These are phyloP conservation scores for Akabosia matsudoensis DNA, from an alignment of 1,140 invertebrate genomes.

Conservation along the genomic window DNA sequence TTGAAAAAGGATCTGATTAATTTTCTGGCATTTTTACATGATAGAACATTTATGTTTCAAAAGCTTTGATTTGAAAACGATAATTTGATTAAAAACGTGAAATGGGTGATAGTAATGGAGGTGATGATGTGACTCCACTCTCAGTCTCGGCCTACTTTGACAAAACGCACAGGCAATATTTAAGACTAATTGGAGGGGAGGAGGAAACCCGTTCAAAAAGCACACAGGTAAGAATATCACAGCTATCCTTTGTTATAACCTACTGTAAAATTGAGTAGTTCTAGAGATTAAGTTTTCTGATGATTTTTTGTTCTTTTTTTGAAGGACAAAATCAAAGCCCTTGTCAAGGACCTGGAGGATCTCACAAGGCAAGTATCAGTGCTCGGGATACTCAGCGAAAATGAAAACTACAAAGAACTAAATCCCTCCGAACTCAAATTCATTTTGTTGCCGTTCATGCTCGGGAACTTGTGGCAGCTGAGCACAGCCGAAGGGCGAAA, in stretches of 20 bases:
- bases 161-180: background rate
- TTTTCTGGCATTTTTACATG: too few species aligned
- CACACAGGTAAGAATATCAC: background rate
- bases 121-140: background rate
- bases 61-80: too few species aligned
- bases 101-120: background rate
- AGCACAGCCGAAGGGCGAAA: constrained; percentile 61
- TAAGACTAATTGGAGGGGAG: background rate
- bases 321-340: background rate
- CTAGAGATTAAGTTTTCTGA: background rate
- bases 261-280: background rate
- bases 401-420: constrained; percentile 83
- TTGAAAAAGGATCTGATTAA: too few species aligned
- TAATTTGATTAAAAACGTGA: too few species aligned
- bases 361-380: constrained; percentile 72
- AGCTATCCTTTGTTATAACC: background rate
- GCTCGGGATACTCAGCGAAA: constrained; percentile 76
- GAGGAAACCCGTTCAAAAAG: background rate
- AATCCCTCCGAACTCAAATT: constrained; percentile 80
- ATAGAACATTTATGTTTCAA: background rate
- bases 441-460: constrained; percentile 74
- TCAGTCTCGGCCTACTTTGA: background rate
- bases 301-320: background rate
- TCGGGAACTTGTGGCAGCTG: constrained; percentile 71
- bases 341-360: constrained; percentile 64